Percentiles rank a stretch among this genome's conserved stretches.
phyloP scores from a whole-genome alignment of 2,113 vertebrate genomes.

The Tiliqua scincoides region DNA sequence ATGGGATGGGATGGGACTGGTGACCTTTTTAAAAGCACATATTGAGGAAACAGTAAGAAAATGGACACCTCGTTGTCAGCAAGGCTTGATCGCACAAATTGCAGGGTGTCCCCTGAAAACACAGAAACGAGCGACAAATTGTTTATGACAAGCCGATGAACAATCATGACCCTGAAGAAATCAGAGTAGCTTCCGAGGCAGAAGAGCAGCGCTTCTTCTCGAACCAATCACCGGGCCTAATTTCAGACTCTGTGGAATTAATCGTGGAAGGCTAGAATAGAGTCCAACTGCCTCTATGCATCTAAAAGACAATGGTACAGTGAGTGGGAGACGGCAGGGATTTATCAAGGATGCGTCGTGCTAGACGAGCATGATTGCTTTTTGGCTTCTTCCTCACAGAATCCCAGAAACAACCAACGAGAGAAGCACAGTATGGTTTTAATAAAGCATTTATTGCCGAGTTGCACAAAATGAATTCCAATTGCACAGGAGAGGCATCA shows the following conservation, averaged over 20 bases:
- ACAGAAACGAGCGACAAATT: constrained; percentile 12
- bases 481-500: constrained; percentile 47
- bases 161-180: constrained; percentile 2
- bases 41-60: background rate
- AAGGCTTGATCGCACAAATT: background rate
- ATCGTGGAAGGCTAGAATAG: constrained; percentile 13
- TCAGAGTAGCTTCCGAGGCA: constrained; percentile 32
- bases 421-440: constrained; percentile 61
- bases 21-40: background rate
- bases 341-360: constrained; percentile 40
- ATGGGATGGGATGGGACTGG: no score
- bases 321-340: constrained; percentile 51
- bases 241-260: constrained; percentile 47
- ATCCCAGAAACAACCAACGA: constrained; percentile 58
- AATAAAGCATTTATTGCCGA: constrained; percentile 66
- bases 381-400: constrained; percentile 53
- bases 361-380: constrained; percentile 59
- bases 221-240: constrained; percentile 45
- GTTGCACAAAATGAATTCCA: constrained; percentile 61
- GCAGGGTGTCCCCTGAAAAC: background rate
- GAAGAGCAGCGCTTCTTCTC: constrained; percentile 12
- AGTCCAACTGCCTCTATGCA: constrained; percentile 23
- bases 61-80: no score
- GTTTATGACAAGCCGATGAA: constrained; percentile 27
- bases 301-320: constrained; percentile 45